Base-by-base conservation (phyloP, 2,888 invertebrate genomes). In the Chalcis sispes region DNA sequence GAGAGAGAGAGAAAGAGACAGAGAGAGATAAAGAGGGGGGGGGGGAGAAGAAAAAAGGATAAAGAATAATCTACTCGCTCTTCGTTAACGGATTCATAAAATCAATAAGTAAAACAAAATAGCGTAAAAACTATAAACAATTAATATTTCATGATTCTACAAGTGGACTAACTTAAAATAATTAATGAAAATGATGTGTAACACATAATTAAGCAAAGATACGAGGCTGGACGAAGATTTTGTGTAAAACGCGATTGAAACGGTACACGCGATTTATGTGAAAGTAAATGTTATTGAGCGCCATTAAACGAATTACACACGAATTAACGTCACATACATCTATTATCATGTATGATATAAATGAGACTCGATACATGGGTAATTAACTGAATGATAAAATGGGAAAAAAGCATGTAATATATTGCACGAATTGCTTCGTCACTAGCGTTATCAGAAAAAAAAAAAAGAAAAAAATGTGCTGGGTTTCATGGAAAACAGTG, bases 371-470 rank as follows among this genome's bases (percentile, higher is more conserved):
- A 10, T 36, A 23, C 42, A 32, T 58, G 40, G 27, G 54, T 61
- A 59, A 40, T 72, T 58, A 40, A 72, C 20, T 59, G 23, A 48
- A 65, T 36, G 50, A 52, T 58, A 7, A 42, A 46, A 25, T 46
- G 25, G n/a, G 15, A 64, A 64, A 54, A 23, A 48, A 48, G 46
- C 7, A 64, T 74, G 74, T 74, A 74, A 74, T 69, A 74, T 74
- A 74, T 69, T 64, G 29, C 54, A 48, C 58, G 69, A 62, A 25
- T 52, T 18, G 52, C 54, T 67, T 69, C 69, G 70, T 40, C 29
- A 27, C 54, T 48, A 36, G 62, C 36, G 69, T 64, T 48, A 46
- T 69, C 56, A 48, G 56, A 48, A 58, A 7, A 50, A 52, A 27
- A 52, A 40, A 52, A 40, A 61, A 36, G 27, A 61, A 36, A 1